These are phyloP conservation scores for Forbesichthys agassizii DNA, from an alignment of 2,113 vertebrate genomes.

Conservation along the genomic window DNA sequence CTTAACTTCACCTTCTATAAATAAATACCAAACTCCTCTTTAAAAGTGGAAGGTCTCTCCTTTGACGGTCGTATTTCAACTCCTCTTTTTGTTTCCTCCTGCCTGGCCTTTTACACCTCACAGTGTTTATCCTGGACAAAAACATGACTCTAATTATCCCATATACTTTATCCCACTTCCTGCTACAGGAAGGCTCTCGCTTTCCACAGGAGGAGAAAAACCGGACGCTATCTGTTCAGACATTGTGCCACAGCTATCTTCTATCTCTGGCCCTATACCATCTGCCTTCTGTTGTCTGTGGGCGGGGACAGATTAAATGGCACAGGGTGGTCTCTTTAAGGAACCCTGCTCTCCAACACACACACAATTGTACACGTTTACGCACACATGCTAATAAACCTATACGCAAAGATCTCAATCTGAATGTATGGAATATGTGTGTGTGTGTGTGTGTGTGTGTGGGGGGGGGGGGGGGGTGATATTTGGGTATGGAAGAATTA, in stretches of 20 bases:
- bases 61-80: conserved; percentile 48
- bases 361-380: neutral
- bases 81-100: conserved; percentile 15
- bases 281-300: conserved; percentile 72
- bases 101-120: conserved; percentile 40
- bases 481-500: no score
- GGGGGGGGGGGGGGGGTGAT: no score
- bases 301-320: conserved; percentile 70
- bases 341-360: conserved; percentile 6
- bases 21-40: conserved; percentile 63
- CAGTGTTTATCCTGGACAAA: conserved; percentile 43
- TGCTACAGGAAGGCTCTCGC: conserved; percentile 12
- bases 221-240: conserved; percentile 47
- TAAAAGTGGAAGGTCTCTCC: conserved; percentile 51
- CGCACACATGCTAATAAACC: conserved; percentile 3
- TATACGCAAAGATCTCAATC: neutral
- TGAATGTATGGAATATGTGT: no score
- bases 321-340: conserved; percentile 45
- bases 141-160: conserved; percentile 33
- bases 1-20: conserved; percentile 69
- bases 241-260: conserved; percentile 46
- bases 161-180: conserved; percentile 12
- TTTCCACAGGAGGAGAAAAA: no score
- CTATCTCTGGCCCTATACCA: conserved; percentile 63
- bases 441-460: no score